A percentile compares a stretch with the other conserved stretches of the same genome.
phyloP scores from a whole-genome alignment of 2,888 invertebrate species.

The Toxonevra muliebris region DNA sequence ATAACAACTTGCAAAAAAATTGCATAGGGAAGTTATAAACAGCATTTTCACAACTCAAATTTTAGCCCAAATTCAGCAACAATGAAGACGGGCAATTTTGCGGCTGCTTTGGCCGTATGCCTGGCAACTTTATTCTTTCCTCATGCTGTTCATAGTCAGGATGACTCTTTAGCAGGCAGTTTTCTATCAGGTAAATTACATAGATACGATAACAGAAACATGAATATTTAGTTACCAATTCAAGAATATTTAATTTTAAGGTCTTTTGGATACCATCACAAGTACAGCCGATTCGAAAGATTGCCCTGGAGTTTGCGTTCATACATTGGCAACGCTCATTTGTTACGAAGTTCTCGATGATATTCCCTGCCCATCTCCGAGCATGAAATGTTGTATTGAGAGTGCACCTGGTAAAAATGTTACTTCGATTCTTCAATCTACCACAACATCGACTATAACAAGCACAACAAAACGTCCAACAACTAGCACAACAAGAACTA shows the following conservation, averaged over 20 bases:
- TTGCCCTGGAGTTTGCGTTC: constrained; percentile 90
- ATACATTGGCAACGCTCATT: constrained; percentile 84
- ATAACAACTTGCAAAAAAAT: background rate
- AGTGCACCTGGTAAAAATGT: constrained; percentile 71
- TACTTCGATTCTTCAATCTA: constrained; percentile 41
- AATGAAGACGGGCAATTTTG: background rate
- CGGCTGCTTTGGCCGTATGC: constrained; percentile 40
- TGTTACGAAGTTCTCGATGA: constrained; percentile 87
- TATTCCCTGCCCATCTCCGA: constrained; percentile 79
- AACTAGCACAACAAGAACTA: constrained; percentile 50
- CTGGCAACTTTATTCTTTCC: constrained; percentile 37
- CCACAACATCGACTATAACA: constrained; percentile 39
- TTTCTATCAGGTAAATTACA: constrained; percentile 77
- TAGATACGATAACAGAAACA: background rate
- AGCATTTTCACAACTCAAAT: background rate
- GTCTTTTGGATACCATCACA: constrained; percentile 84
- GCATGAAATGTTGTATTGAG: constrained; percentile 87
- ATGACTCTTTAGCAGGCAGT: constrained; percentile 83
- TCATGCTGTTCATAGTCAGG: constrained; percentile 63
- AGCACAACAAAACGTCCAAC: constrained; percentile 46
- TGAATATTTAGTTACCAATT: background rate
- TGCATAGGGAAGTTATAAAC: no score
- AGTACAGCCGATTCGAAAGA: constrained; percentile 85
- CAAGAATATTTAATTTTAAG: constrained; percentile 63
- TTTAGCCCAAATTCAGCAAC: no score